Conservation (phyloP, 2,797 vertebrate genomes). For the Orientallactaga sibirica region DNA sequence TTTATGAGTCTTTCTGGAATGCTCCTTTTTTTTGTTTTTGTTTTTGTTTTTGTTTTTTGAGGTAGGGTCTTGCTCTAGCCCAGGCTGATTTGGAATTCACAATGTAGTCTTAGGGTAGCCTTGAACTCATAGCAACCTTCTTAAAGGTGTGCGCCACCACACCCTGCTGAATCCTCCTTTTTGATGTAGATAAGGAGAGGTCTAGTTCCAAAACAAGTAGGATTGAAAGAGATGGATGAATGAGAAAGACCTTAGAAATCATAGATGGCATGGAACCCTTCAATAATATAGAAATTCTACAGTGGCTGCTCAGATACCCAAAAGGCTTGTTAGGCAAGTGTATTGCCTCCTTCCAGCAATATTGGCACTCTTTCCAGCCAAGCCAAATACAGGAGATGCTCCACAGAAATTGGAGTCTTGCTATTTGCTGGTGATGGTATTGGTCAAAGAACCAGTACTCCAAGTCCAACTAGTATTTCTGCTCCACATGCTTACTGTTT, state of each 20-base stretch:
- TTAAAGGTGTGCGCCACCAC: too few relatives aligned
- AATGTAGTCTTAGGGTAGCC: too few relatives aligned
- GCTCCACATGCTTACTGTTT: slow-evolving; percentile 4
- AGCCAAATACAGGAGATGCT: slow-evolving; percentile 37
- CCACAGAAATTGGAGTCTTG: slow-evolving; percentile 22
- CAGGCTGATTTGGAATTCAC: too few relatives aligned
- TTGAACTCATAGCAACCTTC: too few relatives aligned
- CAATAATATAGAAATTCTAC: slow-evolving; percentile 16
- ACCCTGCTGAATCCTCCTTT: background rate
- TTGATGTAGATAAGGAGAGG: slow-evolving; percentile 45
- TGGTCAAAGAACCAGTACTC: slow-evolving; percentile 34
- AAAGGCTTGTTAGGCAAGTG: slow-evolving; percentile 17
- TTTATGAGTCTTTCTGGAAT: slow-evolving; percentile 35
- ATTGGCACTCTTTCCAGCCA: slow-evolving; percentile 30
- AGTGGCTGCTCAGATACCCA: slow-evolving; percentile 15
- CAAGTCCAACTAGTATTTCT: slow-evolving; percentile 56
- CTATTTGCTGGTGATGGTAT: slow-evolving; percentile 21
- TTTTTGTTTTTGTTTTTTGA: too few relatives aligned
- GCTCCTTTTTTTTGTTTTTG: too few relatives aligned
- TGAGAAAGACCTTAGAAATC: slow-evolving; percentile 25
- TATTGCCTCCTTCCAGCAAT: slow-evolving; percentile 4
- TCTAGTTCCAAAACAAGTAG: slow-evolving; percentile 5
- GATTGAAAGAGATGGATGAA: background rate
- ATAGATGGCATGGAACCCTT: background rate
- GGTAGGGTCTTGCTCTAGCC: too few relatives aligned